Evolutionary conservation across 2,888 invertebrate genomes (phyloP).

Genomic region (Leptopterna dolabrata): DNA sequence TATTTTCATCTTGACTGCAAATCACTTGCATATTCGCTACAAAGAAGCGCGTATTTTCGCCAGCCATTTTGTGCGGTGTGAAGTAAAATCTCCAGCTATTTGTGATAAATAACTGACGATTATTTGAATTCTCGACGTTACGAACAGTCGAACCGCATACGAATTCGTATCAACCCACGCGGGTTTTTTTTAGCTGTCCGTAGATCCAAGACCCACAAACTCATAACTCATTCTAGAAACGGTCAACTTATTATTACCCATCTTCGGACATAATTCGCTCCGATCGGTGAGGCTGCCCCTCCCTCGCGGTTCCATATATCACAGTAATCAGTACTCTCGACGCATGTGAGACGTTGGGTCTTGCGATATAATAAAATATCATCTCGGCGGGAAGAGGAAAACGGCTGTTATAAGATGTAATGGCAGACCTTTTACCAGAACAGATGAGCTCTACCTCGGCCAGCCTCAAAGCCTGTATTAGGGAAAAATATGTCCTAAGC

Average conservation of each 20-base stretch:
- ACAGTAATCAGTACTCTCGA: slow-evolving; percentile 1
- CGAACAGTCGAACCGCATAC: background rate
- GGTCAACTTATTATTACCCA: slow-evolving; percentile 44
- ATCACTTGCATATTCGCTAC: too few species aligned
- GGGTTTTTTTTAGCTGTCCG: background rate
- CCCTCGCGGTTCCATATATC: background rate
- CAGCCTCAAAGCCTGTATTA: too few species aligned
- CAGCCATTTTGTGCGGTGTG: too few species aligned
- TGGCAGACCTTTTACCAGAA: background rate
- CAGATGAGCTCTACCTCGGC: background rate
- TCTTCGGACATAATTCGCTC: slow-evolving; percentile 37
- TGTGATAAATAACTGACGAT: slow-evolving; percentile 2
- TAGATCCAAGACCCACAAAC: slow-evolving; percentile 13
- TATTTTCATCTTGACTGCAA: too few species aligned
- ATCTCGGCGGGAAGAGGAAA: background rate
- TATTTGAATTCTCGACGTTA: slow-evolving; percentile 18
- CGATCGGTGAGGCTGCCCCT: background rate
- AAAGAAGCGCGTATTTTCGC: too few species aligned
- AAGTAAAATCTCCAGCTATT: too few species aligned
- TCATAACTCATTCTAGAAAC: slow-evolving; percentile 23
- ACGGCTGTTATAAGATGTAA: background rate
- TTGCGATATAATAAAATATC: background rate
- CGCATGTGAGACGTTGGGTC: background rate
- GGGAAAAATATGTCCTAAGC: too few species aligned
- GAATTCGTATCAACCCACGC: slow-evolving; percentile 28